These are phyloP conservation scores for Patagioenas fasciata DNA, from an alignment of 2,113 vertebrate genomes.

Conservation along the genomic window DNA sequence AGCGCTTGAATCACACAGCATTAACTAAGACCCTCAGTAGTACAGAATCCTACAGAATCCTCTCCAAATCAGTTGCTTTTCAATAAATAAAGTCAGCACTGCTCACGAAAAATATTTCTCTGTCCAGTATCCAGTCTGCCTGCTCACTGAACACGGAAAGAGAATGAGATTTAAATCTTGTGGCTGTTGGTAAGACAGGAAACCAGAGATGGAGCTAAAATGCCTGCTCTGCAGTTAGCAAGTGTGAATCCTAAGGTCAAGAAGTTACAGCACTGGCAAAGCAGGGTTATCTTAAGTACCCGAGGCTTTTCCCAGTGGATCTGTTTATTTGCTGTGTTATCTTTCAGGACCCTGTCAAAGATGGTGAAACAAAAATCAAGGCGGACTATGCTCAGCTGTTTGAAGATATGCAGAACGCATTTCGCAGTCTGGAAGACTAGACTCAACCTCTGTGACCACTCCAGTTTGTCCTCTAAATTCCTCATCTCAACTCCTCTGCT, in stretches of 20 bases:
- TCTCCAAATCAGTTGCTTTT: background rate
- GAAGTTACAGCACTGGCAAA: background rate
- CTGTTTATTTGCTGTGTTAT: background rate
- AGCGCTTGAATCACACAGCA: background rate
- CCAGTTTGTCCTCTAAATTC: conserved; percentile 62
- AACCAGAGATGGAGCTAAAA: background rate
- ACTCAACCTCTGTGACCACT: conserved; percentile 38
- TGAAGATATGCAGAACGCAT: conserved; percentile 98
- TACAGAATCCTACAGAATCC: background rate
- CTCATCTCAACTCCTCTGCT: conserved; percentile 74
- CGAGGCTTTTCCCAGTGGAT: background rate
- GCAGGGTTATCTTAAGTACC: background rate
- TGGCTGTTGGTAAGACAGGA: background rate
- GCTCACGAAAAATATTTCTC: background rate
- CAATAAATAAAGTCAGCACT: background rate
- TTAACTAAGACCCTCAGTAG: background rate
- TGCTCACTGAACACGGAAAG: background rate
- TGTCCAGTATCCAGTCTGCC: background rate
- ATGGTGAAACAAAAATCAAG: conserved; percentile 95
- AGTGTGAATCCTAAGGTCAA: background rate
- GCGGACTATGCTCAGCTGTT: conserved; percentile 90
- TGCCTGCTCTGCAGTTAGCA: background rate
- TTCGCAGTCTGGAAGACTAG: conserved; percentile 96
- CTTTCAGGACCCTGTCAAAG: conserved; percentile 91
- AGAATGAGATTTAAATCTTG: background rate